phyloP scores from a whole-genome alignment of 2,888 invertebrate genomes.

The Polyommatus icarus region DNA sequence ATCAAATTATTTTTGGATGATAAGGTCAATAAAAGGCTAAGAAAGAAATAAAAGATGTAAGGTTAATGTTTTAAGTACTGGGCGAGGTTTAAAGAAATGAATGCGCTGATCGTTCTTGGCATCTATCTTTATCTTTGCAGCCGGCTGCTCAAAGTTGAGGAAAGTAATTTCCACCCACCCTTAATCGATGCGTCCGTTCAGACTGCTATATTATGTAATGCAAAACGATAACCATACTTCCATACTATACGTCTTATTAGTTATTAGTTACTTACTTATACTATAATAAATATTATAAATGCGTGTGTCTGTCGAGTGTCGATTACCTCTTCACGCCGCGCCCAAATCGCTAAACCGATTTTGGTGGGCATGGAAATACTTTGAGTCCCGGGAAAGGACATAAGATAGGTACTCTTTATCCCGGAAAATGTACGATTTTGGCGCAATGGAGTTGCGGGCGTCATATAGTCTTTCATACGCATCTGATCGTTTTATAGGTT shows the following conservation, averaged over 20 bases:
- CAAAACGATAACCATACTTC: conserved; percentile 39
- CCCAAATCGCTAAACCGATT: too few relatives aligned
- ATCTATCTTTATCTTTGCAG: conserved; percentile 38
- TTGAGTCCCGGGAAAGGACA: too few relatives aligned
- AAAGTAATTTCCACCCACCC: conserved; percentile 53
- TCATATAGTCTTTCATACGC: conserved; percentile 30
- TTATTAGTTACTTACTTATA: too few relatives aligned
- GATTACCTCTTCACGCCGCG: too few relatives aligned
- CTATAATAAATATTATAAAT: too few relatives aligned
- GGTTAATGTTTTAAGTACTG: background rate
- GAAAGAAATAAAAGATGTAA: background rate
- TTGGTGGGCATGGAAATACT: too few relatives aligned
- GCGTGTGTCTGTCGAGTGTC: too few relatives aligned
- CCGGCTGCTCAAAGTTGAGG: conserved; percentile 45
- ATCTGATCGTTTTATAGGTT: conserved; percentile 36
- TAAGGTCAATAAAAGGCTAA: background rate
- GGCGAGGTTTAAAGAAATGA: background rate
- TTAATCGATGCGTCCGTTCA: conserved; percentile 52
- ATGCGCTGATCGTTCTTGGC: background rate
- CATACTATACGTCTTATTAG: too few relatives aligned
- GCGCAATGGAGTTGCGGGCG: too few relatives aligned
- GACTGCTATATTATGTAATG: conserved; percentile 42
- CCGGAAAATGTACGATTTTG: too few relatives aligned
- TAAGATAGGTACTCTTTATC: too few relatives aligned
- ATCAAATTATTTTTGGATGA: conserved; percentile 4